These are phyloP conservation scores for Hoplias malabaricus DNA, from an alignment of 2,113 vertebrate species.

Conservation along the genomic window DNA sequence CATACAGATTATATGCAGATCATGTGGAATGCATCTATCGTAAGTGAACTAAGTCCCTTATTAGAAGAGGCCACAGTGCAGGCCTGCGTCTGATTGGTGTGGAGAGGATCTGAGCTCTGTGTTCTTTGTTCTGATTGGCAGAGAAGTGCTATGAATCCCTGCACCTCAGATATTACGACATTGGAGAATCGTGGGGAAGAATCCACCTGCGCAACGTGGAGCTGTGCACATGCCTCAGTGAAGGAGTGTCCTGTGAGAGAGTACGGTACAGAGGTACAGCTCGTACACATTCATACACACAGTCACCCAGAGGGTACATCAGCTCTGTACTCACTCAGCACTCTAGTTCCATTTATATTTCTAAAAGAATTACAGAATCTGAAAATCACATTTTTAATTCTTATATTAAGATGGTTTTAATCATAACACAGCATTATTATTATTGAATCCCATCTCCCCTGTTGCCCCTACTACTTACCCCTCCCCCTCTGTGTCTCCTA, in stretches of 20 bases:
- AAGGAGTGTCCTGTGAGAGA: constrained; percentile 64
- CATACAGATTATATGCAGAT: too few relatives aligned
- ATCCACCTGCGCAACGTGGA: constrained; percentile 79
- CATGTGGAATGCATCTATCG: too few relatives aligned
- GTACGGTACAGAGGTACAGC: constrained; percentile 76
- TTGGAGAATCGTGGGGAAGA: constrained; percentile 81
- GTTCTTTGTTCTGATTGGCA: constrained; percentile 56
- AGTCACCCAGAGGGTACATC: too few relatives aligned
- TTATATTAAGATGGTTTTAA: too few relatives aligned
- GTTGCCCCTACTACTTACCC: too few relatives aligned
- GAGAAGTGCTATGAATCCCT: constrained; percentile 85
- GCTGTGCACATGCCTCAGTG: constrained; percentile 73
- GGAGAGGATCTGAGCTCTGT: constrained; percentile 29
- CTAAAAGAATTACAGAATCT: too few relatives aligned
- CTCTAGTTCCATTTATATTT: neutral
- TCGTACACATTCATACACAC: neutral
- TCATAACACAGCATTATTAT: too few relatives aligned
- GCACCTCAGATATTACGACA: constrained; percentile 81
- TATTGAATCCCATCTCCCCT: too few relatives aligned
- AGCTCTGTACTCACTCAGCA: too few relatives aligned
- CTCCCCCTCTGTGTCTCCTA: too few relatives aligned
- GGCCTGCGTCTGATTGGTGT: constrained; percentile 51
- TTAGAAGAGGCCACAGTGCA: constrained; percentile 31
- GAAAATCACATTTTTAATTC: too few relatives aligned
- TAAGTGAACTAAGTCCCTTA: too few relatives aligned